A percentile compares a stretch with the other conserved stretches of the same genome.
Evolutionary conservation across 2,797 vertebrate species (phyloP).

Genomic region (Mionectes olivaceus): DNA sequence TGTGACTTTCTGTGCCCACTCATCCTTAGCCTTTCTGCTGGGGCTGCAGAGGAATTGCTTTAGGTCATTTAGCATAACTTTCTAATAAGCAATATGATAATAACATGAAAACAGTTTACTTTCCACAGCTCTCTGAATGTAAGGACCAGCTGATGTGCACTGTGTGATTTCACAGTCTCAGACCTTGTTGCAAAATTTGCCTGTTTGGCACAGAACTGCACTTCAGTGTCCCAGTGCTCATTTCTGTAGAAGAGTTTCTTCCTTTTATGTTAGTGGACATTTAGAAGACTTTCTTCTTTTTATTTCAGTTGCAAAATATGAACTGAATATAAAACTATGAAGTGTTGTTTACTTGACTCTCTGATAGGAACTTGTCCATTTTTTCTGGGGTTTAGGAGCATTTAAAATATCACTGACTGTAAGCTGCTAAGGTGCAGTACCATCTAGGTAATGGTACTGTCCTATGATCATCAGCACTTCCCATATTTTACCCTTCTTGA

Average conservation of each 20-base stretch:
- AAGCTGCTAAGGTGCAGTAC: neutral
- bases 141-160: neutral
- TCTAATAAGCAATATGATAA: neutral
- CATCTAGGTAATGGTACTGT: neutral
- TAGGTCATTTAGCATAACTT: neutral
- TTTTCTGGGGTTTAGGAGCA: neutral
- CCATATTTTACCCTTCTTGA: neutral
- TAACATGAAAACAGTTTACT: neutral
- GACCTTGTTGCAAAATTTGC: neutral
- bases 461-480: neutral
- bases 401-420: neutral
- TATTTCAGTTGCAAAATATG: neutral
- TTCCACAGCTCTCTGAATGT: neutral
- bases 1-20: neutral
- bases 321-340: slow-evolving; percentile 22
- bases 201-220: neutral
- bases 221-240: neutral
- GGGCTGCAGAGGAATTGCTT: neutral
- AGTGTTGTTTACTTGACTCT: neutral
- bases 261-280: slow-evolving; percentile 18
- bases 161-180: neutral
- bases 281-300: slow-evolving; percentile 17
- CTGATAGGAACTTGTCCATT: neutral
- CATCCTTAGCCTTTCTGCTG: neutral
- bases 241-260: slow-evolving; percentile 13